Conservation (phyloP, 2,888 invertebrate species). For the Pocota personata region DNA sequence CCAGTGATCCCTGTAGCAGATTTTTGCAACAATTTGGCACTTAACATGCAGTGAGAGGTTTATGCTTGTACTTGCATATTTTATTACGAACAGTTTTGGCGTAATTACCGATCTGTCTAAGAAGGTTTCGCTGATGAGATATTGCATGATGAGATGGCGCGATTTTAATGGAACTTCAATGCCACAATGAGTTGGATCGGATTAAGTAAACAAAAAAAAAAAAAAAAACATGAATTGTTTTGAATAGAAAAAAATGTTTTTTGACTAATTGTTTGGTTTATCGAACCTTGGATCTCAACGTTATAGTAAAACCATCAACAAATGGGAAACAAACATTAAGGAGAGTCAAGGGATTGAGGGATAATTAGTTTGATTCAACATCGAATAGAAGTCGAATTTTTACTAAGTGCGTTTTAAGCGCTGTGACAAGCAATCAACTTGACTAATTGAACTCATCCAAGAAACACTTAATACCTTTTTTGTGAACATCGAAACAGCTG, state of each 20-base stretch:
- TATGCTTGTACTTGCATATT: neutral
- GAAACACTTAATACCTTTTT: neutral
- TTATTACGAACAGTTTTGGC: neutral
- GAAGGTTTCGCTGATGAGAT: neutral
- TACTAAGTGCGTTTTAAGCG: neutral
- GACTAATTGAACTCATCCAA: neutral
- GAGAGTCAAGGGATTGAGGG: neutral
- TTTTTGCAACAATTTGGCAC: conserved; percentile 42
- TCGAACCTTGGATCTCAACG: neutral
- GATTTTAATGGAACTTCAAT: neutral
- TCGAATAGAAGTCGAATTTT: too few relatives aligned
- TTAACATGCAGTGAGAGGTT: neutral
- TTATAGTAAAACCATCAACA: neutral
- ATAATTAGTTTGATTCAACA: neutral
- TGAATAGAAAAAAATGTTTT: neutral
- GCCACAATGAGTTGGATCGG: neutral
- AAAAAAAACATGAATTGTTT: neutral
- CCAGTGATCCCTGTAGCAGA: neutral
- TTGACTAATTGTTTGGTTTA: neutral
- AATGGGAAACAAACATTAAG: neutral
- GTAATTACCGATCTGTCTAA: too few relatives aligned
- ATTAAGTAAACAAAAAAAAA: neutral
- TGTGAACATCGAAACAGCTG: neutral
- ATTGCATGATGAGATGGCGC: neutral
- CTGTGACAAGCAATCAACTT: neutral